Evolutionary conservation across 92 coral and sea anemone genomes (phyloP), one percentile per base, ranked within the genome.

Genomic region (Epizoanthus fatuus): DNA sequence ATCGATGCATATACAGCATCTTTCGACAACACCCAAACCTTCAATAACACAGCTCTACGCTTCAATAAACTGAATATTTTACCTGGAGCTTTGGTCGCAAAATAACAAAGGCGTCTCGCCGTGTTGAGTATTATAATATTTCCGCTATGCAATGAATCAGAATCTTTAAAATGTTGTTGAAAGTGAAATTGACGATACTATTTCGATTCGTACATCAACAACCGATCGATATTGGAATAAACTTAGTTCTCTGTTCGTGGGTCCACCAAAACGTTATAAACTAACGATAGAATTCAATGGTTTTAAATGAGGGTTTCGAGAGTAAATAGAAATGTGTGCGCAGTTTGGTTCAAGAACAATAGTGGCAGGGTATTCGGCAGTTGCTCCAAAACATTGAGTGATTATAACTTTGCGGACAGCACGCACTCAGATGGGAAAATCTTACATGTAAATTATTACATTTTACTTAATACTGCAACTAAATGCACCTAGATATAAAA

Each of bases 31-130:
- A 66, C 45, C 72, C 49, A 66, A 32, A 5, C 38, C 42, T 8
- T 37, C 19, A 35, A 45, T 13, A 53, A 45, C 5, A 69, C 51
- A 16, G 53, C 6, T 74, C 45, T 74, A 74, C 79, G 79, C 79
- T 74, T 74, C 19, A 74, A 19, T 74, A 12, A 53, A n/a, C 14
- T 22, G 64, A 25, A 74, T 74, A 74, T 25, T 74, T 29, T 74
- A 52, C 79, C 79, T 14, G 22, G 14, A 74, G 65, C 44, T 37
- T 66, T 17, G 11, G 3, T 17, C 10, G 7, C n/a, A 66, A 64
- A 66, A 38, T 2, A 66, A 66, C 72, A 66, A 37, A 37, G 22
- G 7, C 9, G 72, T 42, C 64, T 9, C 79, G 59, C 79, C n/a
- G 22, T 20, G 44, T 2, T 74, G 51, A 29, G 45, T 52, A 35